Evolutionary conservation across 1,140 invertebrate species (phyloP), one percentile per base, ranked within the genome.

Genomic region (Ruditapes philippinarum): DNA sequence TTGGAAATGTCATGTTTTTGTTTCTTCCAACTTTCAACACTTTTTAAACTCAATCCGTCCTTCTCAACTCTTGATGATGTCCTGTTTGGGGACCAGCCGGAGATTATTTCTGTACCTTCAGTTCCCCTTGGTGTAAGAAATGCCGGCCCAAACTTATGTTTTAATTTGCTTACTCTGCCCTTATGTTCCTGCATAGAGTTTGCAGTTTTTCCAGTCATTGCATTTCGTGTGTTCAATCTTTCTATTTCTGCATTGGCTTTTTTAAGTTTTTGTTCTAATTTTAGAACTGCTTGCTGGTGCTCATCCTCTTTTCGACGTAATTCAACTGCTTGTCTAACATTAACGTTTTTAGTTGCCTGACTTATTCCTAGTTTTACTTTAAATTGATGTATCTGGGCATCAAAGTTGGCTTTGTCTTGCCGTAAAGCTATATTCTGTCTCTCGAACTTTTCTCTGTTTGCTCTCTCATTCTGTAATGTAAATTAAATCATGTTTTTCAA

Each of bases 281-380:
- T 70, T 36, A 62, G 54, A 22, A 88, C 42, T 31, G 38, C 38
- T 33, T 33, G 54, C 60, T 88, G 74, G 31, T 88, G 70, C 33
- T 88, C 76, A 31, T 88, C 74, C 25, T 88, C 85, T 70, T 88
- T 80, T 42, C 70, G 65, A 22, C 60, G 57, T 11, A 88, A 28
- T 28, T 49, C 3, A 36, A 80, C 76, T 14, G 85, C 85, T 31
- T 79, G 57, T 22, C 60, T 36, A 19, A 88, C 74, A 25, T 88
- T 88, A 0, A 88, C 85, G 40, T 88, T 88, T 88, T 79, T 88
- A 36, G 51, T 79, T 12, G 85, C 85, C 1, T 65, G 1, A 38
- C 49, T 78, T 65, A 80, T 80, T 12, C 85, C 76, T 12, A 88
- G 85, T 80, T 80, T 88, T 7, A 88, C 85, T 70, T 88, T 88